Evolutionary conservation across 2,113 vertebrate species (phyloP), one percentile per base, ranked within the genome.

Genomic region (Corythaixoides concolor): DNA sequence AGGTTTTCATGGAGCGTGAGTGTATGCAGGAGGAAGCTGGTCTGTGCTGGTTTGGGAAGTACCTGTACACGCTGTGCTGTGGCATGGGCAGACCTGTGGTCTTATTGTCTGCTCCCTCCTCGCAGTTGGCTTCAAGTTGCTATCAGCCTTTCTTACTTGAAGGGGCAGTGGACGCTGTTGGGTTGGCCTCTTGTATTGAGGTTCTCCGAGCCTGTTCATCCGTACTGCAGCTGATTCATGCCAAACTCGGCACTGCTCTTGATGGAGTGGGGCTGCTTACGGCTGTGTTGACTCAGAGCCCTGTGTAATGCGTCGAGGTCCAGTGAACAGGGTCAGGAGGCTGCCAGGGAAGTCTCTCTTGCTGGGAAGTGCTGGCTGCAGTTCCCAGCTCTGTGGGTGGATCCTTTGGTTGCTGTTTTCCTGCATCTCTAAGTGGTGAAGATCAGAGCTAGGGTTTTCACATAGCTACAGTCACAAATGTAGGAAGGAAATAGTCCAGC

Each of bases 261-360:
- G 69, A 49, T 26, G 16, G 62, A 82, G 20, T 4, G 0, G 59
- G 64, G n/a, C 62, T 62, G 41, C 50, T 77, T 11, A 1, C 1
- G 69, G 60, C 74, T 47, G 43, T 5, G 1, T 35, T 5, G 19
- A 4, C 62, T 75, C 22, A 45, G 64, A 52, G 62, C 10, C 90
- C 32, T 11, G 28, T 67, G 56, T 67, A 11, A 15, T 1, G 7
- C 0, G 1, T n/a, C 0, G 0, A 23, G 79, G 49, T 64, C 55
- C 59, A 27, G 75, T 27, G 84, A 56, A 7, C 55, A 23, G 43
- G 24, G 22, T 32, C 0, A 0, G 23, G 16, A 17, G 47, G 47
- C 37, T 96, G 72, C 88, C 35, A 20, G 18, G 4, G 5, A 32
- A 73, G 49, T 7, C 5, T 82, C 47, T 62, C 64, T 35, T 75